Conservation (phyloP, 2,113 vertebrate species). For the Gasterosteus aculeatus region DNA sequence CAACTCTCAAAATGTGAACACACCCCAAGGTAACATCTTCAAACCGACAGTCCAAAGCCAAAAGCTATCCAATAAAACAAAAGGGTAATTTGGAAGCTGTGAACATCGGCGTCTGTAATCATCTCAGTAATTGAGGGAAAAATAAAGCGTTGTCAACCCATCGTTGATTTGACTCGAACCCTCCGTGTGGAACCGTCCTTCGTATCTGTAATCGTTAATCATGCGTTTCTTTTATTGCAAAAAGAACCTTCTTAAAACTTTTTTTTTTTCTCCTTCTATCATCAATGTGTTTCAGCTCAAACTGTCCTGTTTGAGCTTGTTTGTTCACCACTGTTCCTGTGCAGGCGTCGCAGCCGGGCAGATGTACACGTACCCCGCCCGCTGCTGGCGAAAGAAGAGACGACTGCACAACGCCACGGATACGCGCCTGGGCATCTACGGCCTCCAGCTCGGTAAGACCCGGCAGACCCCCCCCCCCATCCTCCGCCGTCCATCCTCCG, state of each 20-base stretch:
- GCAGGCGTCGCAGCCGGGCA: conserved; percentile 91
- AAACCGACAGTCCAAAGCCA: not conserved
- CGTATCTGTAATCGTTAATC: not conserved
- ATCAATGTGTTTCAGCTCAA: not conserved
- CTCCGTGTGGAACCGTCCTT: not conserved
- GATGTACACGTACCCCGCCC: conserved; percentile 96
- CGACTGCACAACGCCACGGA: conserved; percentile 90
- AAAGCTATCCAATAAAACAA: not conserved
- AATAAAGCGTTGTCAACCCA: no score
- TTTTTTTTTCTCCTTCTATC: not conserved
- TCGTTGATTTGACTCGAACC: not conserved
- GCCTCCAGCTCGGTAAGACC: conserved; percentile 89
- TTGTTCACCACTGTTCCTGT: not conserved
- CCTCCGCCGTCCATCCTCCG: conserved; percentile 6
- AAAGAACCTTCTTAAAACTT: not conserved
- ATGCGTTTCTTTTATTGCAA: not conserved
- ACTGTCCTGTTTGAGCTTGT: not conserved
- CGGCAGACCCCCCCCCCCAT: conserved; percentile 1
- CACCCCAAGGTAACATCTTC: not conserved
- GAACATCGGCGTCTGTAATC: not conserved
- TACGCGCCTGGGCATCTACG: conserved; percentile 89
- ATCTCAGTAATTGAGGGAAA: not conserved
- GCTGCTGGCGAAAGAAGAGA: conserved; percentile 97
- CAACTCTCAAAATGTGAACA: not conserved
- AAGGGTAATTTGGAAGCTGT: no score